Conservation (phyloP, 2,888 invertebrate genomes). For the Campoletis raptor region DNA sequence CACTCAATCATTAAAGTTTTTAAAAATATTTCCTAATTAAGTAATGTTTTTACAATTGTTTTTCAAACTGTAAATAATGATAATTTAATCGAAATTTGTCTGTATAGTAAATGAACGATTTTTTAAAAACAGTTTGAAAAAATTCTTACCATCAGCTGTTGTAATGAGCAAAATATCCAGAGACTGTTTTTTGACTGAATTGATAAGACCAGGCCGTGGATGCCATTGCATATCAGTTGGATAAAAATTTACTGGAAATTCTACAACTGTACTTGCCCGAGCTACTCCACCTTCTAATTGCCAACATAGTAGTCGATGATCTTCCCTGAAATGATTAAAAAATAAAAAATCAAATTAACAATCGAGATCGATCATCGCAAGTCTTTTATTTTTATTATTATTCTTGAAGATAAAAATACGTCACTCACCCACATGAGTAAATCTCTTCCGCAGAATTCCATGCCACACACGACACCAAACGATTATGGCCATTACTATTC, state of each 20-base stretch:
- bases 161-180: constrained; percentile 94
- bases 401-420: constrained; percentile 50
- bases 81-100: neutral
- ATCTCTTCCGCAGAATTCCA: constrained; percentile 98
- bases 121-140: neutral
- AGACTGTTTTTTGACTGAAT: constrained; percentile 86
- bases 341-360: neutral
- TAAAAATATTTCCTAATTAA: neutral
- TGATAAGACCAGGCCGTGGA: constrained; percentile 88
- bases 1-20: neutral
- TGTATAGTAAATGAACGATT: neutral
- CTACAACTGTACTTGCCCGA: constrained; percentile 91
- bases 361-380: neutral
- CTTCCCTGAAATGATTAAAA: constrained; percentile 90
- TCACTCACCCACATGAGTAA: constrained; percentile 93
- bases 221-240: constrained; percentile 97
- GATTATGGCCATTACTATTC: constrained; percentile 91
- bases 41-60: neutral
- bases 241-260: constrained; percentile 93
- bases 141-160: constrained; percentile 92
- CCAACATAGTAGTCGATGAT: constrained; percentile 96
- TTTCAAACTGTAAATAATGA: neutral
- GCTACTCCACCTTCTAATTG: constrained; percentile 89
- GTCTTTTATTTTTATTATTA: neutral
- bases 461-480: constrained; percentile 95